Evolutionary conservation across 2,888 invertebrate species (phyloP), one percentile per base, ranked within the genome.

Genomic region (Toxonevra muliebris): DNA sequence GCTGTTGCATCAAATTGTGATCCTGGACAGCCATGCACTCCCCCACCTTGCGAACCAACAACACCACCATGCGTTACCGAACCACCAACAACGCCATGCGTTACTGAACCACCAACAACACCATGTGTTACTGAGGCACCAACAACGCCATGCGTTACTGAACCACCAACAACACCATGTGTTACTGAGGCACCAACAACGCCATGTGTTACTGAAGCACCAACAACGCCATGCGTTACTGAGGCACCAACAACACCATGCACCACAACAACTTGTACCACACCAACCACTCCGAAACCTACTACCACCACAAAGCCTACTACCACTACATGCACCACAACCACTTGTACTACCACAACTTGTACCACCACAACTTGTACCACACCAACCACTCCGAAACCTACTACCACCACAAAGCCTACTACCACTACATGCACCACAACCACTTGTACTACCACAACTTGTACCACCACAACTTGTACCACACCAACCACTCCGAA

Each of bases 1-100:
- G 72, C 61, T 62, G 20, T 42, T 0, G 30, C 69, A 58, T 71
- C 72, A 41, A 66, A 15, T 41, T 72, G 70, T 40, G 58, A 60
- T 30, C 64, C 52, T 10, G 52, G 41, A 0, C 62, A 52, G n/a
- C 40, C 43, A 15, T 19, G 40, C 19, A 60, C 43, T 10, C 62
- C 15, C 15, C 62, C 63, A 50, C 63, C 40, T 52, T 30, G 10
- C 11, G 68, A 11, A 17, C 65, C 62, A 40, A 54, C 71, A 15
- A 62, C 66, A 40, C 55, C 69, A 17, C 41, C 52, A n/a, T 59
- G 54, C 19, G 19, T 12, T 9, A 61, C 62, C 40, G 53, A 58
- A 42, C 12, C 52, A 50, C 48, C 63, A 13, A 65, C 65, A 41
- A 59, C 61, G 3, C 62, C 70, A 2, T 61, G 45, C 9, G 40